These are phyloP conservation scores for Manduca sexta DNA, from an alignment of 1,140 invertebrate genomes.

Conservation along the genomic window DNA sequence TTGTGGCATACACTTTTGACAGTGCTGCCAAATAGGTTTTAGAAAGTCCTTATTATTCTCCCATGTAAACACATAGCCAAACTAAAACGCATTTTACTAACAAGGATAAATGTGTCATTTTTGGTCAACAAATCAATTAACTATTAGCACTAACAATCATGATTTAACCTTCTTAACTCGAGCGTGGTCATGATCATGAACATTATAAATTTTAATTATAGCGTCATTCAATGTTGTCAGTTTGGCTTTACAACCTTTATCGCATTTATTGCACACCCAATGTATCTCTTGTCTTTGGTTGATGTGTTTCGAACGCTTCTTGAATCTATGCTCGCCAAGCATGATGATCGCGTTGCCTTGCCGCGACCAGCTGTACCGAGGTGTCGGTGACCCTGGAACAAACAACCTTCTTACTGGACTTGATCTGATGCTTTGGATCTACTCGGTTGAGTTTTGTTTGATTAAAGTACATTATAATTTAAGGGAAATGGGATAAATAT, in stretches of 20 bases:
- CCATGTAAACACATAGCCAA: too few species aligned
- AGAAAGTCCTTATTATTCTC: too few species aligned
- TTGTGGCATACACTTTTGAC: too few species aligned
- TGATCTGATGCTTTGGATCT: too few species aligned
- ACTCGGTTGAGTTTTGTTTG: too few species aligned
- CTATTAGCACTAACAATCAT: conserved; percentile 1
- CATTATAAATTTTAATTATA: conserved; percentile 56
- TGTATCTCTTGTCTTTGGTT: conserved; percentile 54
- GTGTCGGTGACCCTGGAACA: conserved; percentile 28
- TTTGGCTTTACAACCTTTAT: conserved; percentile 60
- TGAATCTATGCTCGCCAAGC: conserved; percentile 58
- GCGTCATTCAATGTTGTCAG: conserved; percentile 59
- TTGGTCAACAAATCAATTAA: too few species aligned
- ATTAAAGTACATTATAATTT: too few species aligned
- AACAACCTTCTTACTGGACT: neutral
- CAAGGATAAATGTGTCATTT: too few species aligned
- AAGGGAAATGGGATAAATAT: too few species aligned
- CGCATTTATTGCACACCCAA: conserved; percentile 63
- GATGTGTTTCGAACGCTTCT: conserved; percentile 52
- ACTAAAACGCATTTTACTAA: too few species aligned
- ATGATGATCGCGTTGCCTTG: conserved; percentile 63
- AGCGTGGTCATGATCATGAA: conserved; percentile 55
- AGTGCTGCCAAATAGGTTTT: too few species aligned
- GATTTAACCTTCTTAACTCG: conserved; percentile 36
- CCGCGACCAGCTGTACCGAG: conserved; percentile 55